Conservation (phyloP, 2,113 vertebrate species). For the Alouatta palliata region DNA sequence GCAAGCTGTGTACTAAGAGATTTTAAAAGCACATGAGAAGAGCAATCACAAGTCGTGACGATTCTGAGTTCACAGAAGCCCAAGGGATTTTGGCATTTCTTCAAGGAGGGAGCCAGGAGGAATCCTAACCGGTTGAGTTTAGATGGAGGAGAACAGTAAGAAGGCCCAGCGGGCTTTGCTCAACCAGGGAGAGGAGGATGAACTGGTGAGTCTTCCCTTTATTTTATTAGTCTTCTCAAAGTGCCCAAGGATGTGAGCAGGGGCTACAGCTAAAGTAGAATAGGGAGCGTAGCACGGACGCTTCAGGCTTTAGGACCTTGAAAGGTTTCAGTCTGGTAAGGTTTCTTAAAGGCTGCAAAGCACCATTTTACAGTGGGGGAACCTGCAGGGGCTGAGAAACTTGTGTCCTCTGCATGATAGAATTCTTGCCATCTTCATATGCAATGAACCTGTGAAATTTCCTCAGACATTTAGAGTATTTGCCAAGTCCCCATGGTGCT, state of each 20-base stretch:
- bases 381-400: background rate
- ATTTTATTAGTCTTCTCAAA: background rate
- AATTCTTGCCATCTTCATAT: background rate
- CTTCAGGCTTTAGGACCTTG: background rate
- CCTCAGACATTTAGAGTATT: background rate
- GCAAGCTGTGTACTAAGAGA: background rate
- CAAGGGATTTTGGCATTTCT: background rate
- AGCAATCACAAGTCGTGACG: background rate
- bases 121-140: background rate
- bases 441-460: background rate
- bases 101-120: background rate
- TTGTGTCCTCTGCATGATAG: background rate
- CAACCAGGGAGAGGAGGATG: conserved; percentile 80
- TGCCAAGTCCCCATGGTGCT: background rate
- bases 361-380: background rate
- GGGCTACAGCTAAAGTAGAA: background rate
- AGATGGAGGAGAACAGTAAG: conserved; percentile 68
- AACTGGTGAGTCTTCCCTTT: conserved; percentile 77
- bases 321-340: background rate
- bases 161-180: conserved; percentile 73
- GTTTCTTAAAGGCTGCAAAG: background rate
- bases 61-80: background rate
- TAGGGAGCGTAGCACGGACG: background rate
- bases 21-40: conserved; percentile 54
- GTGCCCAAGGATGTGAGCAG: background rate